A percentile compares a stretch with the other conserved stretches of the same genome.
phyloP scores from a whole-genome alignment of 1,140 invertebrate species.

The Zaprionus africanus region DNA sequence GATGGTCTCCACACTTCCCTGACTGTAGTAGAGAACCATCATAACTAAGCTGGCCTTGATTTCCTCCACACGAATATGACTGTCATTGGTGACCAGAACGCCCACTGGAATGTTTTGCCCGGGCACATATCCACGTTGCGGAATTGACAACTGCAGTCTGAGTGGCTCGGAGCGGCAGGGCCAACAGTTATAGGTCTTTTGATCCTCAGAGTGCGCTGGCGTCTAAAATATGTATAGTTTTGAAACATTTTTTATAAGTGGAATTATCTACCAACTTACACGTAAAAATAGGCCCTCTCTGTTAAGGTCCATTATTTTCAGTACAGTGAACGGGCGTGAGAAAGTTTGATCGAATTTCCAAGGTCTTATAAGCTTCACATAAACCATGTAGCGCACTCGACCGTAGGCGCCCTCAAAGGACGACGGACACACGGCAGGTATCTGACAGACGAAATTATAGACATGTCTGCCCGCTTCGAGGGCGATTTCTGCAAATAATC shows the following conservation, averaged over 20 bases:
- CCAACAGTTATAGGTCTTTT: constrained; percentile 71
- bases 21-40: constrained; percentile 81
- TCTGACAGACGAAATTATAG: constrained; percentile 86
- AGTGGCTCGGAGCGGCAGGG: constrained; percentile 70
- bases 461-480: constrained; percentile 85
- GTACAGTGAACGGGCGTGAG: constrained; percentile 89
- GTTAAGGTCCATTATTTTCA: constrained; percentile 90
- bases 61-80: constrained; percentile 85
- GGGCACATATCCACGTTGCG: constrained; percentile 75
- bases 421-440: constrained; percentile 87
- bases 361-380: constrained; percentile 88
- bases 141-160: constrained; percentile 57
- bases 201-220: constrained; percentile 59
- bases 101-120: constrained; percentile 68
- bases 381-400: constrained; percentile 88
- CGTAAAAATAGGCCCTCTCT: constrained; percentile 78
- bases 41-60: constrained; percentile 85
- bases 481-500: constrained; percentile 32
- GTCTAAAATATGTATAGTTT: constrained; percentile 36
- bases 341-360: constrained; percentile 91
- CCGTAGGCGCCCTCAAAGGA: constrained; percentile 90
- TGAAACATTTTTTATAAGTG: neutral
- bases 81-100: constrained; percentile 75
- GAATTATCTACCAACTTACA: constrained; percentile 42
- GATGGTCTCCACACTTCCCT: constrained; percentile 85